These are phyloP conservation scores for Luscinia megarhynchos DNA, from an alignment of 2,797 vertebrate genomes.

Conservation along the genomic window DNA sequence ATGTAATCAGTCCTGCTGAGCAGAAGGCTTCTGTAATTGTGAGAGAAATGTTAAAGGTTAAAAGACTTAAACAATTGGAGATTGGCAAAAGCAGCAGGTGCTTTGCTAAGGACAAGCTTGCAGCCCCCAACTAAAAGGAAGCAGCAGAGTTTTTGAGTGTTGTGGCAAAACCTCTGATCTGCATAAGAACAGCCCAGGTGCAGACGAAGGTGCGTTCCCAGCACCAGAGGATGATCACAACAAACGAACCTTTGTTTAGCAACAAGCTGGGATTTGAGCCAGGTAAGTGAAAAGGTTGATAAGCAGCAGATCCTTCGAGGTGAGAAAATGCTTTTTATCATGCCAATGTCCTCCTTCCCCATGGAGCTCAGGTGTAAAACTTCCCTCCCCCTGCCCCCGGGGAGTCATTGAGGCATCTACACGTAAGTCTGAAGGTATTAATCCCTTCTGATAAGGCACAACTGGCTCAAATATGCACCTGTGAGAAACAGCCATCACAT, in stretches of 20 bases:
- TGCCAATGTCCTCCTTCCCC: neutral
- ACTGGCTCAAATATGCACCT: neutral
- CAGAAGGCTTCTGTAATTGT: neutral
- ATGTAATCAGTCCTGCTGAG: neutral
- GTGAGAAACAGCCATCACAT: neutral
- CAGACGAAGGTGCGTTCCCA: fast-evolving
- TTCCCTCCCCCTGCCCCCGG: fast-evolving
- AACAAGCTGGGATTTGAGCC: neutral
- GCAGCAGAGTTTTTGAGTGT: neutral
- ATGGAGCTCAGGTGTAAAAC: neutral
- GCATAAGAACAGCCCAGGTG: neutral
- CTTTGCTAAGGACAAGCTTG: neutral
- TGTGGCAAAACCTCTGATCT: neutral
- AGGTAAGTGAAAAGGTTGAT: neutral
- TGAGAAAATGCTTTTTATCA: neutral
- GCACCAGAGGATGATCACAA: neutral
- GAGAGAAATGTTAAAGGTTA: neutral
- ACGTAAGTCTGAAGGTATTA: neutral
- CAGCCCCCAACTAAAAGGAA: fast-evolving
- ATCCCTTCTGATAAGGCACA: neutral
- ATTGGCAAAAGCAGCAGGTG: neutral
- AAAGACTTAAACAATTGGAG: neutral
- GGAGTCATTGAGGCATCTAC: neutral
- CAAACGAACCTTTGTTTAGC: neutral
- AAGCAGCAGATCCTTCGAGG: neutral